These are phyloP conservation scores for Aplysia californica DNA, from an alignment of 1,140 invertebrate genomes.

Conservation along the genomic window DNA sequence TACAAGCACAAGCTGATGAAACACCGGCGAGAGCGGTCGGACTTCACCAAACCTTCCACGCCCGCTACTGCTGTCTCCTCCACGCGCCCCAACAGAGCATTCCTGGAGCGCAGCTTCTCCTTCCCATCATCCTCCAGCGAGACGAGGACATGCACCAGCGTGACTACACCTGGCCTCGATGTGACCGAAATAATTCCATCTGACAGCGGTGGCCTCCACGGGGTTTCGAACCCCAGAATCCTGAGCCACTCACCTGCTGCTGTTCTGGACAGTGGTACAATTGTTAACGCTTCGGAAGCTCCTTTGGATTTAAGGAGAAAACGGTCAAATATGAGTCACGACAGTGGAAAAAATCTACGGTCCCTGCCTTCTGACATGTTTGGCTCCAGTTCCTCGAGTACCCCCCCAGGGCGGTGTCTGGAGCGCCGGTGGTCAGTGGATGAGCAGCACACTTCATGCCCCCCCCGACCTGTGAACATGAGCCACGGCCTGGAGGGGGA, in stretches of 20 bases:
- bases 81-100: neutral
- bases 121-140: neutral
- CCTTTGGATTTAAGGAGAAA: slow-evolving; percentile 3
- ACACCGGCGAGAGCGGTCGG: neutral
- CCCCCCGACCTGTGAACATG: slow-evolving; percentile 3
- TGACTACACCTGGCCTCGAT: neutral
- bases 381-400: neutral
- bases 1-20: slow-evolving; percentile 23
- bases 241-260: neutral
- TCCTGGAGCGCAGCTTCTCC: slow-evolving; percentile 16
- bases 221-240: neutral
- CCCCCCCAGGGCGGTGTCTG: neutral
- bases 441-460: neutral
- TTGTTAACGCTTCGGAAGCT: neutral
- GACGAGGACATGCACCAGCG: neutral
- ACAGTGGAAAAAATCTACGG: neutral
- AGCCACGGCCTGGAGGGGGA: neutral
- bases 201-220: neutral
- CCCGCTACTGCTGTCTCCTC: neutral
- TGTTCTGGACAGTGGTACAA: neutral
- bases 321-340: neutral
- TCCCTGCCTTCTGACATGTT: too few species aligned
- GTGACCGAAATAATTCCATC: neutral
- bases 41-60: neutral
- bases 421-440: slow-evolving; percentile 20